Evolutionary conservation across 1,140 invertebrate genomes (phyloP).

Genomic region (Marisa cornuarietis): DNA sequence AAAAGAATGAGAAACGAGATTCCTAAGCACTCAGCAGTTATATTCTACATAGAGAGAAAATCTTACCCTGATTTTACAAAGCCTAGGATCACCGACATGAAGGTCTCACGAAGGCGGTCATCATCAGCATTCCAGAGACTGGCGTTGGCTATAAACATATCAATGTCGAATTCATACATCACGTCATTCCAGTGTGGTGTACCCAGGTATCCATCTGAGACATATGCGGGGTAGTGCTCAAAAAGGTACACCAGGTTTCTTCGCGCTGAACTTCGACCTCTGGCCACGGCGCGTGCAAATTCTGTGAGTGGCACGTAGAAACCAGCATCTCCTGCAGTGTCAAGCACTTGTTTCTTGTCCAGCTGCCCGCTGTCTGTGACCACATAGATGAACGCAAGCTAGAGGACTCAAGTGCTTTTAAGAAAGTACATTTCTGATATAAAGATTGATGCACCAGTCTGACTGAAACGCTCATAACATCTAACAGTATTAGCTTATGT

Average conservation of each 20-base stretch:
- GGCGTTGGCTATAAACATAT: not conserved
- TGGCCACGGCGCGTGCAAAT: not conserved
- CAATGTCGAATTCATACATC: not conserved
- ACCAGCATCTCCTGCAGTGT: not conserved
- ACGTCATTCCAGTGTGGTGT: not conserved
- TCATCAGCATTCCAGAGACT: not conserved
- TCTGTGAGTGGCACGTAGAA: conserved; percentile 7
- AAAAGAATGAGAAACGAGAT: no score
- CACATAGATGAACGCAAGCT: not conserved
- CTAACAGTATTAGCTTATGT: no score
- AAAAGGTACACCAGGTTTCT: conserved; percentile 2
- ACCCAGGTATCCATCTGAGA: not conserved
- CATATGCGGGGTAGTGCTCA: not conserved
- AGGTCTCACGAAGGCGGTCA: not conserved
- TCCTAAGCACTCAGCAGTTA: no score
- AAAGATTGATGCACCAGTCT: no score
- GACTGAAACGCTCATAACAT: no score
- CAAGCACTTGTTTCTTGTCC: not conserved
- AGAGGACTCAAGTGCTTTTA: no score
- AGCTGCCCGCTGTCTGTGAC: not conserved
- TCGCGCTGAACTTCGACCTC: not conserved
- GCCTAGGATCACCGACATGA: not conserved
- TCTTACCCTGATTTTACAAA: not conserved
- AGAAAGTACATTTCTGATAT: no score
- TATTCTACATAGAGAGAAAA: no score